phyloP scores from a whole-genome alignment of 2,113 vertebrate genomes.

The Corydoras maculifer region DNA sequence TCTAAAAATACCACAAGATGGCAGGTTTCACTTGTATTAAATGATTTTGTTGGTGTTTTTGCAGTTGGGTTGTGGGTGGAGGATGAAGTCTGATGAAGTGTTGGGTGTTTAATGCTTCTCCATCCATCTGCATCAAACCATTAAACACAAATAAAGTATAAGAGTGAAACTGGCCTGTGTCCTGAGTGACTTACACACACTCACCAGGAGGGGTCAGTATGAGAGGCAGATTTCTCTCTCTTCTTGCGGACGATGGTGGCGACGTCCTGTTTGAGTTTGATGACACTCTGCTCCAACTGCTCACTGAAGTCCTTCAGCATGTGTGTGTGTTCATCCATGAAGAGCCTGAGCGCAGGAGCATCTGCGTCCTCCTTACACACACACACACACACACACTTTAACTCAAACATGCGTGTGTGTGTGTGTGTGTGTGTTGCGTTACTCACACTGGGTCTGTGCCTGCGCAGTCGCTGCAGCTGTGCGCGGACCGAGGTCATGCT shows the following conservation, averaged over 20 bases:
- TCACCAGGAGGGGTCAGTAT: constrained; percentile 44
- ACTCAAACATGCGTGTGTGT: background rate
- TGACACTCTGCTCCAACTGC: constrained; percentile 71
- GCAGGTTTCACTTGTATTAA: too few species aligned
- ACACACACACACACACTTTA: constrained; percentile 5
- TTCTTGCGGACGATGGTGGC: constrained; percentile 75
- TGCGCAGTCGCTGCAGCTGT: constrained; percentile 70
- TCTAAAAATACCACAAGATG: too few species aligned
- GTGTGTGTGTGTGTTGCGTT: background rate
- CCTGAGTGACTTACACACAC: background rate
- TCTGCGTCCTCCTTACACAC: constrained; percentile 71
- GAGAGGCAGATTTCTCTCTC: constrained; percentile 64
- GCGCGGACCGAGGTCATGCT: constrained; percentile 71
- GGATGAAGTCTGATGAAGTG: too few species aligned
- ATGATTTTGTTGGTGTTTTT: too few species aligned
- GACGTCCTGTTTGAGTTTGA: constrained; percentile 76
- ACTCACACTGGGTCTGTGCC: constrained; percentile 68
- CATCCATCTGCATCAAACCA: too few species aligned
- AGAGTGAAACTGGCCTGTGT: background rate
- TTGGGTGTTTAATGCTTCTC: too few species aligned
- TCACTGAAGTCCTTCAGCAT: constrained; percentile 75
- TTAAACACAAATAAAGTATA: too few species aligned
- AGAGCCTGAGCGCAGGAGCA: constrained; percentile 65
- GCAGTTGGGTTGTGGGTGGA: too few species aligned
- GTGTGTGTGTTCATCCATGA: constrained; percentile 67